Conservation (phyloP, 2,797 vertebrate species). For the Echeneis naucrates region DNA sequence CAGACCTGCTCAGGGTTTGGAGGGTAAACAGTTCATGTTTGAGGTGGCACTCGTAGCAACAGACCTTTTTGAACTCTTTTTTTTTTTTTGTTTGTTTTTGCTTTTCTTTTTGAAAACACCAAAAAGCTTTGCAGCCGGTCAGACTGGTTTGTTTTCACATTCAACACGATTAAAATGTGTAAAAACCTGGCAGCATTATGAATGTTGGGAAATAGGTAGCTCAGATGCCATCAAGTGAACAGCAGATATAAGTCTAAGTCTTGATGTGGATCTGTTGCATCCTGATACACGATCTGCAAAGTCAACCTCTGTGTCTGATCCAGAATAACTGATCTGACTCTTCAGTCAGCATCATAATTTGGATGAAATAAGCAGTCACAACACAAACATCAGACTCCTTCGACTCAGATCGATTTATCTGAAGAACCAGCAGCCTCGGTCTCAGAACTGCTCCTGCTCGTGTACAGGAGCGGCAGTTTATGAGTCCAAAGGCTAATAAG, state of each 20-base stretch:
- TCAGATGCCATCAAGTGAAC: too few species aligned
- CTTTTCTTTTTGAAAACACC: background rate
- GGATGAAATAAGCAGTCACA: too few species aligned
- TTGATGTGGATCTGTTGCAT: too few species aligned
- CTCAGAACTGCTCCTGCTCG: background rate
- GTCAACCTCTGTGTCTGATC: too few species aligned
- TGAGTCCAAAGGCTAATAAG: background rate
- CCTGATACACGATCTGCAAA: too few species aligned
- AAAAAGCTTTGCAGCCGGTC: background rate
- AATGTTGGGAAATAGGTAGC: too few species aligned
- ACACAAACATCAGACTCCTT: background rate
- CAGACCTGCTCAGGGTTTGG: slow-evolving; percentile 19
- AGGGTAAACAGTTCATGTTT: background rate
- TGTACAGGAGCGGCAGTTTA: slow-evolving; percentile 1
- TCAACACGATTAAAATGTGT: background rate
- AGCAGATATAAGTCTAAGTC: too few species aligned
- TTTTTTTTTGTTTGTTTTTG: too few species aligned
- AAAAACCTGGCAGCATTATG: too few species aligned
- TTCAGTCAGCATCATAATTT: too few species aligned
- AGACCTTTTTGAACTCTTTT: background rate
- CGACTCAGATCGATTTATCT: background rate
- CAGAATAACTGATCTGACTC: too few species aligned
- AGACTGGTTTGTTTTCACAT: background rate
- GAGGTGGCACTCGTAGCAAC: background rate
- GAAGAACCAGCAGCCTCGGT: background rate